Evolutionary conservation across 1,140 invertebrate species (phyloP).

Genomic region (Pogonus chalceus): DNA sequence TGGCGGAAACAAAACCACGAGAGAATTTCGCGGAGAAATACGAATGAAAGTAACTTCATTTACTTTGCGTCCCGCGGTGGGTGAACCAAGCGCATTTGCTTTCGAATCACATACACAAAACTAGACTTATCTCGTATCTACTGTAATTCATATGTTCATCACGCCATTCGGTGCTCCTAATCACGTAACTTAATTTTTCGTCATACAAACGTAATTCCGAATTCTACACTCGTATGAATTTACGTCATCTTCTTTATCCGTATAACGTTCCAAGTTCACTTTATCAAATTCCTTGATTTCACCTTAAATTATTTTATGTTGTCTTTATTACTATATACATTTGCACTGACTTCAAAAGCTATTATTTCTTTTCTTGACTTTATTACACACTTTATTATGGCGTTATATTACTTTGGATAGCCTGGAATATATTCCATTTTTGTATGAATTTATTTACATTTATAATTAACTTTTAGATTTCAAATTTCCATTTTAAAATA

Average conservation of each 20-base stretch:
- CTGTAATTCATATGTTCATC: constrained; percentile 5
- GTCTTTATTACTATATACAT: no score
- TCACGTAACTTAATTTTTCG: constrained; percentile 3
- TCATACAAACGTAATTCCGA: not conserved
- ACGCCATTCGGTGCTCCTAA: not conserved
- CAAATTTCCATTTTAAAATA: no score
- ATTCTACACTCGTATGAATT: not conserved
- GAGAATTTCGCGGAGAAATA: not conserved
- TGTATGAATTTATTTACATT: no score
- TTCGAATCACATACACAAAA: not conserved
- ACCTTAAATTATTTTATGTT: constrained; percentile 7
- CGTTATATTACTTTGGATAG: no score
- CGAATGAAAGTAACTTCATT: not conserved
- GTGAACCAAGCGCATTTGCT: not conserved
- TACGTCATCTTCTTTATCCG: not conserved
- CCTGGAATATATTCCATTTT: no score
- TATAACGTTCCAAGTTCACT: not conserved
- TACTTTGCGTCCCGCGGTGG: not conserved
- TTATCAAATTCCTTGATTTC: constrained; percentile 7
- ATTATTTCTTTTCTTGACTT: no score
- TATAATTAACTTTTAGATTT: no score
- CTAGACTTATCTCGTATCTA: not conserved
- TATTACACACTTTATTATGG: no score
- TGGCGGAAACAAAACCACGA: not conserved
- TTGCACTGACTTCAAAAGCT: no score